Conservation (phyloP, 2,797 vertebrate species). For the Lepidocolaptes lacrymiger region DNA sequence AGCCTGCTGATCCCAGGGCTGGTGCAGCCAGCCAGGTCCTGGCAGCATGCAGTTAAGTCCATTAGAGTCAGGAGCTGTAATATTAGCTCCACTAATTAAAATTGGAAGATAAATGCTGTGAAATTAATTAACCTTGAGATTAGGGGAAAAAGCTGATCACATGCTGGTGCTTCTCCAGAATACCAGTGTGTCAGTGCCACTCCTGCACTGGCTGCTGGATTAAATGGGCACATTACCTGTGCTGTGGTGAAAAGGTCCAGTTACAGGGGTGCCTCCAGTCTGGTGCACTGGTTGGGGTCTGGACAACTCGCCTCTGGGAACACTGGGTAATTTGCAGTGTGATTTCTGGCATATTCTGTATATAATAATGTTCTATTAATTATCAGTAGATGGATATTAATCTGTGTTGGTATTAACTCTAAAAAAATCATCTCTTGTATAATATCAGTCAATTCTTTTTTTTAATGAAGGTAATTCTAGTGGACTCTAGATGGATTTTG, state of each 20-base stretch:
- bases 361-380: not conserved
- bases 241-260: not conserved
- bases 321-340: not conserved
- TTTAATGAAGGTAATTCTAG: not conserved
- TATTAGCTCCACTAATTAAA: not conserved
- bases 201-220: not conserved
- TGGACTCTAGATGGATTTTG: not conserved
- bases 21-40: not conserved
- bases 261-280: not conserved
- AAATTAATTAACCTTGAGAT: not conserved
- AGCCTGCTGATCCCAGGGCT: not conserved
- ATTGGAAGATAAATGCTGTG: not conserved
- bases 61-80: not conserved
- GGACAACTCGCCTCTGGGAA: not conserved
- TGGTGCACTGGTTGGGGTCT: fast-evolving
- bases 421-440: not conserved
- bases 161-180: not conserved
- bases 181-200: not conserved
- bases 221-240: not conserved
- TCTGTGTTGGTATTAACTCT: not conserved
- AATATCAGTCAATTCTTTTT: not conserved
- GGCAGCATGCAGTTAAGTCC: not conserved
- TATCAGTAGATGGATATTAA: not conserved
- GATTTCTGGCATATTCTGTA: not conserved
- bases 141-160: not conserved